A percentile compares a stretch with the other conserved stretches of the same genome.
Evolutionary conservation across 2,888 invertebrate species (phyloP).

Genomic region (Acrobasis suavella): DNA sequence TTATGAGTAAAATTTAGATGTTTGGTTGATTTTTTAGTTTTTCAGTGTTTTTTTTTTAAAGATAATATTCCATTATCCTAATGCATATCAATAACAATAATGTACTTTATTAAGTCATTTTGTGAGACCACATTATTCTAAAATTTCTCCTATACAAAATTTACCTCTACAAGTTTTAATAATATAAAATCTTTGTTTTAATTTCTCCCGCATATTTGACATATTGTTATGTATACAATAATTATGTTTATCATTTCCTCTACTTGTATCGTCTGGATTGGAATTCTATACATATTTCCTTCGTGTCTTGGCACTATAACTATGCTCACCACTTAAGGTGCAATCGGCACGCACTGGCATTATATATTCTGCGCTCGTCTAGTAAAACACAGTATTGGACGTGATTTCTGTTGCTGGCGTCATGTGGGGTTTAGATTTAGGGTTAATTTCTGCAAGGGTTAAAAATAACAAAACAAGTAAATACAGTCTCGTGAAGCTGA

Average conservation of each 20-base stretch:
- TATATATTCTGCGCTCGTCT: conserved; percentile 14
- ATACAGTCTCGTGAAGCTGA: too few relatives aligned
- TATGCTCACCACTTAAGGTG: conserved; percentile 17
- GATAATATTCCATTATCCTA: too few relatives aligned
- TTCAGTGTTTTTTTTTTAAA: too few relatives aligned
- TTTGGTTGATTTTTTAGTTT: too few relatives aligned
- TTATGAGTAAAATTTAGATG: too few relatives aligned
- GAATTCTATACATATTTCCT: not conserved
- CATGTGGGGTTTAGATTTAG: not conserved
- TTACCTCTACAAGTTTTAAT: too few relatives aligned
- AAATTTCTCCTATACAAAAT: too few relatives aligned
- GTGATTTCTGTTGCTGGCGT: not conserved
- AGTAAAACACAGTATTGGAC: conserved; percentile 11
- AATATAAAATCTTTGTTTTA: not conserved
- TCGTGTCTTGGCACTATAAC: conserved; percentile 1
- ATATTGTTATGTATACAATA: not conserved
- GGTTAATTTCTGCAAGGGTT: too few relatives aligned
- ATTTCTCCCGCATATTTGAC: not conserved
- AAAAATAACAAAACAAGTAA: too few relatives aligned
- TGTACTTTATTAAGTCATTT: too few relatives aligned
- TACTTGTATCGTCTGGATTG: not conserved
- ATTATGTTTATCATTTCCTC: not conserved
- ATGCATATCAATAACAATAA: too few relatives aligned
- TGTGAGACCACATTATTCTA: too few relatives aligned
- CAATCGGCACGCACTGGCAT: conserved; percentile 13